Conservation (phyloP, 2,113 vertebrate genomes). For the Psilopsiagon aurifrons region DNA sequence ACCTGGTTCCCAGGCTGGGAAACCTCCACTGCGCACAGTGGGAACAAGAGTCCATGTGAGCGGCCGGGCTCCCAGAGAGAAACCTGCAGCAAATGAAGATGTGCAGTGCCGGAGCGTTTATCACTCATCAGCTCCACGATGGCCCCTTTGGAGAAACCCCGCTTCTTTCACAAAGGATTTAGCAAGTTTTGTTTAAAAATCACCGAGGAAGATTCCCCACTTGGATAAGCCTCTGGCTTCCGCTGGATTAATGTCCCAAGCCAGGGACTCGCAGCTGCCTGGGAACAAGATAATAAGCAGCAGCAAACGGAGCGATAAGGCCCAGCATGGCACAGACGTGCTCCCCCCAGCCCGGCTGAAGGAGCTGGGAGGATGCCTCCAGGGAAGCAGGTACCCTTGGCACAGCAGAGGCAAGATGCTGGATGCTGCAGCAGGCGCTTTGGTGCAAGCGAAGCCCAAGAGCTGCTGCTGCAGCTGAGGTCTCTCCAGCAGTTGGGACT, state of each 20-base stretch:
- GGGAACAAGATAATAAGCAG: neutral
- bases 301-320: neutral
- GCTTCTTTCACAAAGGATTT: neutral
- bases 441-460: neutral
- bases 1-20: neutral
- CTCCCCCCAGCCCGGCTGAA: accelerated
- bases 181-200: slow-evolving; percentile 1
- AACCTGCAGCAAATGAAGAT: neutral
- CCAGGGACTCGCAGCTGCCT: neutral
- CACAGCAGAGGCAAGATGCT: neutral
- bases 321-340: accelerated
- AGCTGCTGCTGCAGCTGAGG: accelerated
- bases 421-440: neutral
- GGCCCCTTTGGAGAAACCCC: neutral
- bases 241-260: neutral
- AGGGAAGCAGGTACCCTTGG: neutral
- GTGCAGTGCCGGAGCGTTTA: accelerated
- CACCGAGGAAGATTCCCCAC: neutral
- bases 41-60: accelerated
- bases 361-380: accelerated
- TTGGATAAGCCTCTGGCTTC: neutral
- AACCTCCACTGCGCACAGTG: accelerated
- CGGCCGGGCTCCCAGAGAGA: neutral
- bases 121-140: neutral
- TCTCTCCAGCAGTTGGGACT: accelerated